Evolutionary conservation across 2,113 vertebrate genomes (phyloP), one percentile per base, ranked within the genome.

Genomic region (Corydoras maculifer): DNA sequence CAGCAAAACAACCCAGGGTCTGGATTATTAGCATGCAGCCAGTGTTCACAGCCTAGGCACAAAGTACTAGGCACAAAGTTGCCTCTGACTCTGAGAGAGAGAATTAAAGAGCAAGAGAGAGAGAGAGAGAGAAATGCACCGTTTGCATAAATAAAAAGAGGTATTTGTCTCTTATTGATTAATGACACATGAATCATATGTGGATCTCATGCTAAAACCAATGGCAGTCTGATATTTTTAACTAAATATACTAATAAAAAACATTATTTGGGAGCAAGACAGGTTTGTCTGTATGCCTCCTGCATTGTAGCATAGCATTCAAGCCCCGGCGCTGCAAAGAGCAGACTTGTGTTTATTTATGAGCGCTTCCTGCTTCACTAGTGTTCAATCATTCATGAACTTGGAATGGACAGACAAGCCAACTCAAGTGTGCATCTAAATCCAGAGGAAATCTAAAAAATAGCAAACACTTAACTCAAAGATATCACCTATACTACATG

Each of bases 361-460:
- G 86, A 89, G 87, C 75, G 80, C 77, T 82, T 88, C 83, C 78
- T 70, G 82, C 82, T 84, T 73, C 78, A 78, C 73, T 79, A 31
- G 69, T 75, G 83, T 84, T 90, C 88, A 88, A 88, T 90, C 88
- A 87, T 88, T 89, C 84, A 89, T 89, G 88, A 87, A 86, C 85
- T 77, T 82, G 79, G 68, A 81, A 85, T 67, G 78, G 82, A 79
- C 80, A 62, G 64, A 73, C 82, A 80, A 87, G 83, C 86, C 84
- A 83, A 82, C 80, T 84, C 77, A 75, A 81, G 68, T 80, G 77
- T 75, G 70, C 76, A 84, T 87, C 78, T 79, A 68, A 75, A 75
- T 75, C 78, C 69, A 68, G 51, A 14, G 72, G 68, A 79, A 58
- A 15, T 8, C 30, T n/a, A 13, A 62, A 62, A 62, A 60, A 55